Percentiles rank a stretch among this genome's conserved stretches.
Conservation (phyloP, 1,140 invertebrate genomes). For the Protaetia brevitarsis region DNA sequence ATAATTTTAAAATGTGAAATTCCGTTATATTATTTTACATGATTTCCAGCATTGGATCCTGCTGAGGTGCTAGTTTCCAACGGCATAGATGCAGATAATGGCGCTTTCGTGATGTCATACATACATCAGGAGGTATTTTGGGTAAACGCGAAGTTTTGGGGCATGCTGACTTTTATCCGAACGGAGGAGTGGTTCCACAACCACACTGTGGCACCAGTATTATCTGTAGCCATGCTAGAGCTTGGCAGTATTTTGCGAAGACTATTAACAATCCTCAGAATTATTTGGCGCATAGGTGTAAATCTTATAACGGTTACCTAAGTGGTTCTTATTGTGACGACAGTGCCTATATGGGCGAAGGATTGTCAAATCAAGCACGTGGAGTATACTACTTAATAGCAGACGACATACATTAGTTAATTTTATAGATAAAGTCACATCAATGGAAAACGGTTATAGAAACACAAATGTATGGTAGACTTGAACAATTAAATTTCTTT, state of each 20-base stretch:
- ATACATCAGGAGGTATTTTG: constrained; percentile 63
- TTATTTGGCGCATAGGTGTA: constrained; percentile 58
- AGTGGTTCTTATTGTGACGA: constrained; percentile 36
- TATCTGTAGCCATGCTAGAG: constrained; percentile 67
- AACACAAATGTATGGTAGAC: too few species aligned
- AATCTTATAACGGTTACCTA: constrained; percentile 37
- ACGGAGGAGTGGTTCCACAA: constrained; percentile 68
- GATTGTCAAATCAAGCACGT: background rate
- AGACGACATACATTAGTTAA: too few species aligned
- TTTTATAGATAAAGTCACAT: too few species aligned
- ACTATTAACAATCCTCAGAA: constrained; percentile 57
- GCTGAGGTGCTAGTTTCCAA: constrained; percentile 69
- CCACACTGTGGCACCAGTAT: constrained; percentile 60
- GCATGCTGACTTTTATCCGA: constrained; percentile 80
- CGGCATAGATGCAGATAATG: constrained; percentile 63
- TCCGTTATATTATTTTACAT: too few species aligned
- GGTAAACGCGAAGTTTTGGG: constrained; percentile 63
- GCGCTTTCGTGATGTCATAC: constrained; percentile 75
- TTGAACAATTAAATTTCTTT: too few species aligned
- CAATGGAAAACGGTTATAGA: too few species aligned
- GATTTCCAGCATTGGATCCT: constrained; percentile 67
- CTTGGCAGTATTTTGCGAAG: constrained; percentile 71
- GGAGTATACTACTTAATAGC: background rate
- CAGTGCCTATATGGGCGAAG: constrained; percentile 57
- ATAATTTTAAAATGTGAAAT: background rate